Conservation (phyloP, 1,140 invertebrate species). For the Drosophila watanabei region DNA sequence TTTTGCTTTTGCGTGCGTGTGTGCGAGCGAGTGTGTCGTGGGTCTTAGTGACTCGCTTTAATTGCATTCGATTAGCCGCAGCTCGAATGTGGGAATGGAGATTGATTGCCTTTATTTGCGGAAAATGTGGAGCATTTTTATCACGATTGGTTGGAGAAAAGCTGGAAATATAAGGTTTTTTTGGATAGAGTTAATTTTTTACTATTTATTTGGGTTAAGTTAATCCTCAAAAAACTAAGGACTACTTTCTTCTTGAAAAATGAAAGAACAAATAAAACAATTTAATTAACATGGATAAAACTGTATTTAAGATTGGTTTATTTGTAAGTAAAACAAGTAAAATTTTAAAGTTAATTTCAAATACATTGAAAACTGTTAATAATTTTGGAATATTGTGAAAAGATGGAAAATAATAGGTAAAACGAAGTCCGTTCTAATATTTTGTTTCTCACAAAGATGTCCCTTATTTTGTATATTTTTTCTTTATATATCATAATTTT, state of each 20-base stretch:
- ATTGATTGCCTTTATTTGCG: constrained; percentile 8
- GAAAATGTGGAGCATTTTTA: constrained; percentile 30
- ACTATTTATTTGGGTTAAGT: neutral
- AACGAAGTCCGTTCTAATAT: too few relatives aligned
- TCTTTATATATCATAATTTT: neutral
- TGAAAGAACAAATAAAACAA: neutral
- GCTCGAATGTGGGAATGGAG: constrained; percentile 7
- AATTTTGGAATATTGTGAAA: too few relatives aligned
- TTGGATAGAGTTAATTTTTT: neutral
- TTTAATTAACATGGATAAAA: neutral
- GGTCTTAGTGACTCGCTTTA: constrained; percentile 31
- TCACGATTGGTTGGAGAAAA: constrained; percentile 10
- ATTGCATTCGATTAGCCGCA: constrained; percentile 57
- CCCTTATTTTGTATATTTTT: neutral
- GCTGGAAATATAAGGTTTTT: neutral
- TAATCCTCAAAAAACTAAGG: neutral
- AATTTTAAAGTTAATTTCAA: neutral
- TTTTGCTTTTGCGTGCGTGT: constrained; percentile 13
- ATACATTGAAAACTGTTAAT: too few relatives aligned
- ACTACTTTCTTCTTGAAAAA: neutral
- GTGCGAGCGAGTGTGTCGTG: constrained; percentile 12
- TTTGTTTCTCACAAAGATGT: neutral
- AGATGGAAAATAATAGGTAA: too few relatives aligned
- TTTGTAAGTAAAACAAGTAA: too few relatives aligned
- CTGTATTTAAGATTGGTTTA: neutral